phyloP scores from a whole-genome alignment of 2,797 vertebrate genomes.

The Pipistrellus pipistrellus region DNA sequence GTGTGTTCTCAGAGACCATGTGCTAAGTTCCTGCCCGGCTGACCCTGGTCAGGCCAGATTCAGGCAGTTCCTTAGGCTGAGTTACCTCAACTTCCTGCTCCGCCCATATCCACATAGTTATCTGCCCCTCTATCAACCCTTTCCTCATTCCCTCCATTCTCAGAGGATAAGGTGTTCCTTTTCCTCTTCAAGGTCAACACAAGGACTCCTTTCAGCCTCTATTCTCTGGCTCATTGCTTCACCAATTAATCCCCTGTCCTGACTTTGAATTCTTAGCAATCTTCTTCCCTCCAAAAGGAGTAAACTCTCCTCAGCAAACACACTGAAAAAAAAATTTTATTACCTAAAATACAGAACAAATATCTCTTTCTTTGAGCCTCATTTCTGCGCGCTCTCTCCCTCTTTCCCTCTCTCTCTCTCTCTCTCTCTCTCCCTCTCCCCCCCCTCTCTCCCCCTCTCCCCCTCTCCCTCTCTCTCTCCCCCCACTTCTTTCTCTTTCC shows the following conservation, averaged over 20 bases:
- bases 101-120: accelerated
- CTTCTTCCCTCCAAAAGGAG: too few species aligned
- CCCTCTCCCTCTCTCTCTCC: background rate
- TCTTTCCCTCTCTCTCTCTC: background rate
- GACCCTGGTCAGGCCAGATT: background rate
- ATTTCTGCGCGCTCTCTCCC: background rate
- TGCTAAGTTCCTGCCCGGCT: background rate
- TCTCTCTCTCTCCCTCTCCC: background rate
- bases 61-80: background rate
- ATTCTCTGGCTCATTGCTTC: background rate
- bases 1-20: background rate
- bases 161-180: background rate
- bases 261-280: background rate
- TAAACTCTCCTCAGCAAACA: background rate
- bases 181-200: conserved; percentile 33
- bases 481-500: too few species aligned
- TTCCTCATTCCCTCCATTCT: conserved; percentile 42
- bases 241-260: background rate
- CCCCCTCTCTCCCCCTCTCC: background rate
- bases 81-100: background rate
- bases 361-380: background rate
- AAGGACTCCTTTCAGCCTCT: background rate
- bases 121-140: background rate
- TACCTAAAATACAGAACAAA: conserved; percentile 2
- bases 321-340: background rate